phyloP scores from a whole-genome alignment of 2,113 vertebrate species.

The Bos javanicus region DNA sequence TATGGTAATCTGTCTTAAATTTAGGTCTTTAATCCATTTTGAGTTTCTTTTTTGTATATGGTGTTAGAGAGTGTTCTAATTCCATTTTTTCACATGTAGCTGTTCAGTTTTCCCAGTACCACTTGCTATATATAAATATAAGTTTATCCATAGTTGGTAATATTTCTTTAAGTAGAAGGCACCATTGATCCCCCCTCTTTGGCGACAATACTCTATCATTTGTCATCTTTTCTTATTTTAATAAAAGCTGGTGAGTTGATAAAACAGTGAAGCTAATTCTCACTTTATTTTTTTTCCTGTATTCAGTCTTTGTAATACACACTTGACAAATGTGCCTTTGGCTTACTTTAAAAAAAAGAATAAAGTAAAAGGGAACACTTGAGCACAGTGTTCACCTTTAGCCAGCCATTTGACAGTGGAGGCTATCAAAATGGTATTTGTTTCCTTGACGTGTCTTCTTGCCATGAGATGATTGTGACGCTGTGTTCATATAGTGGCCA shows the following conservation, averaged over 20 bases:
- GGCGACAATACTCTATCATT: not conserved
- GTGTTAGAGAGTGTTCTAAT: not conserved
- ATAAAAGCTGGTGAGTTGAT: not conserved
- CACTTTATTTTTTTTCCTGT: not conserved
- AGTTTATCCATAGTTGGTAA: not conserved
- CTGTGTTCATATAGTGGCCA: conserved; percentile 6
- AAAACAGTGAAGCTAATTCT: not conserved
- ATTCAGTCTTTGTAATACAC: not conserved
- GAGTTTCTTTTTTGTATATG: not conserved
- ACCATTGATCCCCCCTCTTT: not conserved
- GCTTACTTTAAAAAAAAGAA: not conserved
- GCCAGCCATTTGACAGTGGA: conserved; percentile 62
- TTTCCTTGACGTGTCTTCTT: conserved; percentile 56
- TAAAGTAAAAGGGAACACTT: not conserved
- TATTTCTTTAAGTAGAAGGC: conserved; percentile 9
- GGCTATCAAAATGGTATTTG: conserved; percentile 6
- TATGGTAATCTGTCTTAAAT: not conserved
- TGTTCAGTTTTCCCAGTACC: not conserved
- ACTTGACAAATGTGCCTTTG: conserved; percentile 50
- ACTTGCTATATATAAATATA: not conserved
- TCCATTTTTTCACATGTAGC: not conserved
- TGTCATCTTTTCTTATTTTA: not conserved
- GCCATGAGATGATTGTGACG: conserved; percentile 49
- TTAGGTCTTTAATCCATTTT: not conserved
- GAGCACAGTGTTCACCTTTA: conserved; percentile 41